Conservation (phyloP, 2,888 invertebrate species). For the Drosophila dives region DNA sequence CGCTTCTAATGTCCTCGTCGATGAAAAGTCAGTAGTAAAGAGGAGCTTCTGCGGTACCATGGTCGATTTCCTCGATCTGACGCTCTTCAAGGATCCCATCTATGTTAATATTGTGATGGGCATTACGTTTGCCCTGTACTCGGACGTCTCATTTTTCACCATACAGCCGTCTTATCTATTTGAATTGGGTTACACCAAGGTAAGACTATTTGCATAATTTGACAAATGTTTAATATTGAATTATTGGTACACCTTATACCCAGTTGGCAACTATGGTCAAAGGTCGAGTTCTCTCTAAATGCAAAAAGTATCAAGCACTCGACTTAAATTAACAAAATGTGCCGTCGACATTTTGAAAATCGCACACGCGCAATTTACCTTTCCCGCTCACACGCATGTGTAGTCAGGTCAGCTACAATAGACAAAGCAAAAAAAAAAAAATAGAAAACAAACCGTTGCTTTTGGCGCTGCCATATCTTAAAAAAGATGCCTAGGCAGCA, state of each 20-base stretch:
- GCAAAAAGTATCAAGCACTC: neutral
- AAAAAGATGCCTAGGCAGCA: neutral
- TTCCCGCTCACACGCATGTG: constrained; percentile 17
- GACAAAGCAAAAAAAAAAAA: neutral
- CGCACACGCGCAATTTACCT: neutral
- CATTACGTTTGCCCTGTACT: constrained; percentile 88
- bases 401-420: neutral
- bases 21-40: neutral
- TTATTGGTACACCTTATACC: neutral
- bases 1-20: neutral
- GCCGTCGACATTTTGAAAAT: neutral
- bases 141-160: constrained; percentile 90
- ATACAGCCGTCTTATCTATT: constrained; percentile 87
- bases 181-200: constrained; percentile 82
- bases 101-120: constrained; percentile 90
- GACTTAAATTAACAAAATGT: neutral
- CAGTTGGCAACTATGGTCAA: neutral
- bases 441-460: constrained; percentile 19
- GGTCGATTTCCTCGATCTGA: constrained; percentile 88
- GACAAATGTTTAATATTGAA: neutral
- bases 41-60: constrained; percentile 85
- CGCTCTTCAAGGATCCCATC: constrained; percentile 87
- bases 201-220: constrained; percentile 36
- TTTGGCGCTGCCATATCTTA: neutral
- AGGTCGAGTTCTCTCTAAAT: too few relatives aligned